Base-by-base conservation (phyloP, 2,888 invertebrate species). In the Amiota minor region DNA sequence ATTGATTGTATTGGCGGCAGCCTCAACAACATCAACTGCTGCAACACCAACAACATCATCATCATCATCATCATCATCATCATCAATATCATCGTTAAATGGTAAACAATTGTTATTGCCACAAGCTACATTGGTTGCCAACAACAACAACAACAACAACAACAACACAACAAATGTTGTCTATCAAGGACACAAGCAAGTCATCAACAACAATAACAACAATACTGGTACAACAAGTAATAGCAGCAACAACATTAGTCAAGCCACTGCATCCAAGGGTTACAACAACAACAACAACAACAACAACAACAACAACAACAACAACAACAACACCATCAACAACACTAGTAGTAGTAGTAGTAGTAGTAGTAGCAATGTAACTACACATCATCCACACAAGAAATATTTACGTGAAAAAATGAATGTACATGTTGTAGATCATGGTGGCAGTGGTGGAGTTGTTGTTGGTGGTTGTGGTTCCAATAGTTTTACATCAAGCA, bases 351-450 rank as follows among this genome's bases (percentile, higher is more conserved):
- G 77, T 77, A 77, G 78, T 81, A 85, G 74, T 80, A 84, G 75
- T 72, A 78, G 50, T 71, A 79, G 49, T 64, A 78, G 68, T 72
- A 76, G 70, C 47, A 83, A 79, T 59, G 87, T 84, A 68, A 77
- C 85, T 71, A 85, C 89, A 76, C 89, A 89, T 81, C 90, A 90
- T 83, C 90, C 90, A 75, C 90, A 90, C 78, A 90, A 90, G 76
- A 90, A 90, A 80, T 90, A 90, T 83, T 79, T 90, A 76, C 87
- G 90, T 23, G 90, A 90, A 72, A 90, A 90, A 79, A 89, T 89
- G 88, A 88, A 88, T 70, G 89, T 88, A n/a, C 83, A 88, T 70
- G 87, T 87, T 68, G 87, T 87, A 71, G 89, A 89, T 69, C 87
- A 89, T 67, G 86, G 80, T 68, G 86, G 77, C 49, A 80, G 74